phyloP scores from a whole-genome alignment of 2,888 invertebrate species.

The Pseudococcus longispinus region DNA sequence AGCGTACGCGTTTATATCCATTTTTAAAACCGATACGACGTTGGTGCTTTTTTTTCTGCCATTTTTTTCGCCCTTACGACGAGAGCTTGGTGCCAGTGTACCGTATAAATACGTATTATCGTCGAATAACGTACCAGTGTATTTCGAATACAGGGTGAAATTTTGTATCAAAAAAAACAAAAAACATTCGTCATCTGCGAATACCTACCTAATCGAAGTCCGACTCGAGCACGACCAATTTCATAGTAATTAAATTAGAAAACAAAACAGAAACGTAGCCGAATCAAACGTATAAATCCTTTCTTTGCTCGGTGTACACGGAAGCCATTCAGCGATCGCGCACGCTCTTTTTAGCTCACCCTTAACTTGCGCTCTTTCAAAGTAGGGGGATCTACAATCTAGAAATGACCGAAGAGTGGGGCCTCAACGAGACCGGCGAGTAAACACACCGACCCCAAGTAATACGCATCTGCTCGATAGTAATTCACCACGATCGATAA shows the following conservation, averaged over 20 bases:
- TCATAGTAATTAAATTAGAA: slow-evolving; percentile 3
- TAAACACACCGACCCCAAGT: slow-evolving; percentile 40
- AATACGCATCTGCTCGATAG: slow-evolving; percentile 55
- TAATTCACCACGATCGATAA: slow-evolving; percentile 50
- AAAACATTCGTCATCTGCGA: no score
- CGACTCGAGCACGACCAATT: no score
- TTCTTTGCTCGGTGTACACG: neutral
- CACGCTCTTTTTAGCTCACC: slow-evolving; percentile 51
- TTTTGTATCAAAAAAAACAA: no score
- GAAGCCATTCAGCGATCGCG: slow-evolving; percentile 56
- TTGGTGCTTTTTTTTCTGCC: neutral
- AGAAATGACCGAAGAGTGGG: slow-evolving; percentile 43
- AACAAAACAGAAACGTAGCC: neutral
- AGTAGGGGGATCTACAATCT: slow-evolving; percentile 51
- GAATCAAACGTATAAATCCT: slow-evolving; percentile 2
- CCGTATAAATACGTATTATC: neutral
- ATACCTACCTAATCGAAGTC: no score
- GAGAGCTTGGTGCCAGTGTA: neutral
- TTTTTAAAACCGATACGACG: slow-evolving; percentile 21
- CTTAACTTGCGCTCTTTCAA: slow-evolving; percentile 45
- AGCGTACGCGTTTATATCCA: slow-evolving; percentile 4
- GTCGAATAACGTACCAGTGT: neutral
- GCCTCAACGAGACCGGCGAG: slow-evolving; percentile 38
- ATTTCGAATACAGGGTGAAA: no score
- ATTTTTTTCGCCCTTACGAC: no score